Evolutionary conservation across 92 coral and sea anemone genomes (phyloP).

Genomic region (Micromussa lordhowensis): DNA sequence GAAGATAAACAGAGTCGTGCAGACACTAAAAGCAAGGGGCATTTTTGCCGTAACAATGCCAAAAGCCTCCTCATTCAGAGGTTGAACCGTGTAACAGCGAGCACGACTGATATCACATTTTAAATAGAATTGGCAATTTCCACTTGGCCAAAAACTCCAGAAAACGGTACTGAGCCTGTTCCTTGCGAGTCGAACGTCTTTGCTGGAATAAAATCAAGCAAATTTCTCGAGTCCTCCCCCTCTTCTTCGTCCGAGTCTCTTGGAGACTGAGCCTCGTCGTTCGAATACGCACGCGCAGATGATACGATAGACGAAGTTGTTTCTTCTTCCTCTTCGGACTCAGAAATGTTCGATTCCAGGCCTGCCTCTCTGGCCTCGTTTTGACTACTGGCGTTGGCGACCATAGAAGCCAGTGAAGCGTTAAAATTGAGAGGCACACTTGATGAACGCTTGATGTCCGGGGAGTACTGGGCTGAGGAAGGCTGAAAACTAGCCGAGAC

Average conservation of each 20-base stretch:
- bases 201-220: slow-evolving; percentile 39
- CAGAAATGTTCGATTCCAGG: slow-evolving; percentile 82
- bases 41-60: not conserved
- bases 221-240: slow-evolving; percentile 34
- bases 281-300: slow-evolving; percentile 94
- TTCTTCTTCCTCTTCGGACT: slow-evolving; percentile 80
- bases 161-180: slow-evolving; percentile 15
- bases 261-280: slow-evolving; percentile 67
- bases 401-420: slow-evolving; percentile 82
- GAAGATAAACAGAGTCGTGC: not conserved
- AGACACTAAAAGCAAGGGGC: not conserved
- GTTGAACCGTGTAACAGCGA: not conserved
- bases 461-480: slow-evolving; percentile 48
- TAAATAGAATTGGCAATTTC: slow-evolving; percentile 43
- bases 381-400: slow-evolving; percentile 90
- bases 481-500: slow-evolving; percentile 75
- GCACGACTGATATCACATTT: not conserved
- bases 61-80: not conserved
- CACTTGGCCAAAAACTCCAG: slow-evolving; percentile 40
- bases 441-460: slow-evolving; percentile 76
- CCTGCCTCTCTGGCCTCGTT: slow-evolving; percentile 62
- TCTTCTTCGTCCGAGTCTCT: slow-evolving; percentile 59
- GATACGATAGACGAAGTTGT: slow-evolving; percentile 81
- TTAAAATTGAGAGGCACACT: slow-evolving; percentile 91
- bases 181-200: slow-evolving; percentile 33